phyloP scores from a whole-genome alignment of 2,797 vertebrate species.

The Acomys russatus region DNA sequence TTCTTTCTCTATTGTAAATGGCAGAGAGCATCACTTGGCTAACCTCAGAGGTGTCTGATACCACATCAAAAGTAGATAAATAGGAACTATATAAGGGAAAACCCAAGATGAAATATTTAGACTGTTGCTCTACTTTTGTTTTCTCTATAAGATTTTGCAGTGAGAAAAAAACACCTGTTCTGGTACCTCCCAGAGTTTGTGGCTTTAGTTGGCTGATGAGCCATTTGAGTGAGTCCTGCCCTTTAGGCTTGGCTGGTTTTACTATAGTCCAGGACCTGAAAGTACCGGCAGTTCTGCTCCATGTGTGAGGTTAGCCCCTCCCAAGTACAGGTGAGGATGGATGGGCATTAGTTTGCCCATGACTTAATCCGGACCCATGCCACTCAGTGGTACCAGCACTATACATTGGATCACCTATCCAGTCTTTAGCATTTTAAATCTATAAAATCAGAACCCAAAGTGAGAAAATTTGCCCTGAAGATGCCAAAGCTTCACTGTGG shows the following conservation, averaged over 20 bases:
- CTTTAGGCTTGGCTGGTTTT: background rate
- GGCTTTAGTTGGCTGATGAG: background rate
- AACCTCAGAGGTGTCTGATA: background rate
- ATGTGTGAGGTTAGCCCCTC: background rate
- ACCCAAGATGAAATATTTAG: background rate
- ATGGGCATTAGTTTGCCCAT: background rate
- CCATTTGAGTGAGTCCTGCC: background rate
- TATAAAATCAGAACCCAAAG: background rate
- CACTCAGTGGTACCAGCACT: background rate
- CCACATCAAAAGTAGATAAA: background rate
- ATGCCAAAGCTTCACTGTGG: background rate
- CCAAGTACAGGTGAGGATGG: background rate
- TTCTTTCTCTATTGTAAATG: background rate
- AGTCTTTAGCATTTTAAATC: constrained; percentile 23
- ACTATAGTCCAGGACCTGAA: background rate
- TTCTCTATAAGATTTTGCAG: constrained; percentile 4
- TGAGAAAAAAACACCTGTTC: background rate
- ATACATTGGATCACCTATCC: background rate
- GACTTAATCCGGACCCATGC: background rate
- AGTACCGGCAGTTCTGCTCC: background rate
- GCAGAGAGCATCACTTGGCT: background rate
- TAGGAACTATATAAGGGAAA: background rate
- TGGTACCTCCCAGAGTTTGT: background rate
- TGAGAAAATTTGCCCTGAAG: background rate
- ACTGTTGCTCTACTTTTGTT: constrained; percentile 1